These are phyloP conservation scores for Porites lutea DNA, from an alignment of 64 coral and sea anemone genomes.

Conservation along the genomic window DNA sequence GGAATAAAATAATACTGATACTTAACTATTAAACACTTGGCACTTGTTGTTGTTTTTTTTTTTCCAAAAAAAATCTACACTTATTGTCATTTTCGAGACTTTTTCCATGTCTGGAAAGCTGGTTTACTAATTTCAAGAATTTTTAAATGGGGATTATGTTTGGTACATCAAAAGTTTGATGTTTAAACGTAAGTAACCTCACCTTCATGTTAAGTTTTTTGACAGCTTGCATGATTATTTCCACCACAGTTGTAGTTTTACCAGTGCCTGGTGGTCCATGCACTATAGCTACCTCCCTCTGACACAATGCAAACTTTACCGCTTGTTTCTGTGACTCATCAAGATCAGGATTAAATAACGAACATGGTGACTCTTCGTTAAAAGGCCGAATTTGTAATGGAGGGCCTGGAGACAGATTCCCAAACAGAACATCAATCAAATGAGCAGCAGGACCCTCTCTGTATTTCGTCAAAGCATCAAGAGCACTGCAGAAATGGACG, in stretches of 20 bases:
- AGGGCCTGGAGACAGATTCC: conserved; percentile 59
- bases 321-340: conserved; percentile 84
- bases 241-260: conserved; percentile 96
- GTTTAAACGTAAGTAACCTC: neutral
- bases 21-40: no score
- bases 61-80: no score
- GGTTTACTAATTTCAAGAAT: no score
- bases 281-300: conserved; percentile 82
- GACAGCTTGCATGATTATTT: conserved; percentile 88
- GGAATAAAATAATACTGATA: no score
- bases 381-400: conserved; percentile 43
- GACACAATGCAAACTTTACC: conserved; percentile 83
- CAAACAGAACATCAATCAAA: conserved; percentile 92
- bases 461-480: conserved; percentile 74
- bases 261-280: conserved; percentile 98
- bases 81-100: no score
- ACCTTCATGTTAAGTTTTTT: conserved; percentile 92
- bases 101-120: no score
- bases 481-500: conserved; percentile 51
- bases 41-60: no score
- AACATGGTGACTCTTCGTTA: conserved; percentile 11
- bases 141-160: no score
- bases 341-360: conserved; percentile 76
- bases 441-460: conserved; percentile 57
- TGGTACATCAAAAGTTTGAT: no score